Conservation (phyloP, 2,888 invertebrate species). For the Coronaproctus castanopsis region DNA sequence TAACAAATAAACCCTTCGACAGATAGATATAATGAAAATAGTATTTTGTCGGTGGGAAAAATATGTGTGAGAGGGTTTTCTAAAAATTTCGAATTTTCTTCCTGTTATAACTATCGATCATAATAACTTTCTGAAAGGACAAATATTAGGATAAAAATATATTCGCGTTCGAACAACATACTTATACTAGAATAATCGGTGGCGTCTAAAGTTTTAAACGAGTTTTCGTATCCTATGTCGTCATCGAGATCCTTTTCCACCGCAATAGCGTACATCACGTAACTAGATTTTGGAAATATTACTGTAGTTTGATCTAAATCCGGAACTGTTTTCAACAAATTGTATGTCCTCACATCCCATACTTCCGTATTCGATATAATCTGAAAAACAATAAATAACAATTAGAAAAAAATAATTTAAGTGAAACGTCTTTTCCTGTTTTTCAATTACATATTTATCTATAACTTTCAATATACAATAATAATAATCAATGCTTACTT, state of each 20-base stretch:
- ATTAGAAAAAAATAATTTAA: not conserved
- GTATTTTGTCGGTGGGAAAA: too few relatives aligned
- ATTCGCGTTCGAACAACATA: too few relatives aligned
- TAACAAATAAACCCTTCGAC: too few relatives aligned
- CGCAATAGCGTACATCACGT: slow-evolving; percentile 70
- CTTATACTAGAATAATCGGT: slow-evolving; percentile 84
- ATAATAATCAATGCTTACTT: slow-evolving; percentile 44
- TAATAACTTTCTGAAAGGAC: too few relatives aligned
- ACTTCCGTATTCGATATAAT: slow-evolving; percentile 95
- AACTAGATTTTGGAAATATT: slow-evolving; percentile 67
- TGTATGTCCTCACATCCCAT: slow-evolving; percentile 91
- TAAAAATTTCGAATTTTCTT: too few relatives aligned
- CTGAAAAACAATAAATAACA: slow-evolving; percentile 26
- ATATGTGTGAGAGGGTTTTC: too few relatives aligned
- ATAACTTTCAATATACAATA: too few relatives aligned
- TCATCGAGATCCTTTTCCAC: slow-evolving; percentile 48
- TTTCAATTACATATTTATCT: too few relatives aligned
- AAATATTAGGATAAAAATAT: too few relatives aligned
- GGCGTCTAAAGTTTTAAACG: slow-evolving; percentile 86
- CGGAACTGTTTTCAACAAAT: slow-evolving; percentile 80
- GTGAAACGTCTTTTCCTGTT: too few relatives aligned
- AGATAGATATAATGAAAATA: too few relatives aligned
- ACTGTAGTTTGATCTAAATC: slow-evolving; percentile 77
- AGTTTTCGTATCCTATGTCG: slow-evolving; percentile 60
- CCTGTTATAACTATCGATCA: too few relatives aligned